phyloP scores from a whole-genome alignment of 2,888 invertebrate genomes.

The Nomada lathburiana region DNA sequence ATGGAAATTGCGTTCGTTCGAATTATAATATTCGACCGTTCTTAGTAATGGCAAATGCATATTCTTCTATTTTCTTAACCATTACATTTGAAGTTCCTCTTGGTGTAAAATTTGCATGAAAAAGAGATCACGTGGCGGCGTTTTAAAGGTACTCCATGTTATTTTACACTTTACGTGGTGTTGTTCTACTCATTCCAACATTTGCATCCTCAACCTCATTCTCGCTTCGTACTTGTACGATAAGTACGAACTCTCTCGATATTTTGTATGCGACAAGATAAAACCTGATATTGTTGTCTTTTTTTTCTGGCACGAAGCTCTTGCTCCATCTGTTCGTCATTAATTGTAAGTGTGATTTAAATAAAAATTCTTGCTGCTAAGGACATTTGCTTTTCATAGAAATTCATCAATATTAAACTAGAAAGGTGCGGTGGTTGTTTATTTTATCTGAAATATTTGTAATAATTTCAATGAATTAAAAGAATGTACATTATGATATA shows the following conservation, averaged over 20 bases:
- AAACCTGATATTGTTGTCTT: background rate
- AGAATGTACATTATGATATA: no score
- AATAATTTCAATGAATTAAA: no score
- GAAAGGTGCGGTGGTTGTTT: no score
- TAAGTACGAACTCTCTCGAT: slow-evolving; percentile 5
- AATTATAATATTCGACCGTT: slow-evolving; percentile 7
- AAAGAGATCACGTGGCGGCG: slow-evolving; percentile 4
- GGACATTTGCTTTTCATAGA: no score
- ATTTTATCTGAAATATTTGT: no score
- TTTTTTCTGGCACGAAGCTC: background rate
- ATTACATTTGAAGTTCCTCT: slow-evolving; percentile 12
- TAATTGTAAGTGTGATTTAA: background rate
- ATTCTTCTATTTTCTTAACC: slow-evolving; percentile 4
- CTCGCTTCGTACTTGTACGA: background rate
- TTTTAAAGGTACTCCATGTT: slow-evolving; percentile 8
- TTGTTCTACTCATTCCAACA: slow-evolving; percentile 15
- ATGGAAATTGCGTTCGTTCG: background rate
- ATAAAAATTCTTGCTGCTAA: background rate
- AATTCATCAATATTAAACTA: no score
- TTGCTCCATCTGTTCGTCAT: background rate
- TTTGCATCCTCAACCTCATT: slow-evolving; percentile 11
- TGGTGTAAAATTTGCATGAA: slow-evolving; percentile 20
- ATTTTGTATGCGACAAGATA: background rate
- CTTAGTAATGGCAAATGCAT: slow-evolving; percentile 3
- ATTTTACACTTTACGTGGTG: slow-evolving; percentile 17